Evolutionary conservation across 92 coral and sea anemone species (phyloP).

Genomic region (Metridium senile): DNA sequence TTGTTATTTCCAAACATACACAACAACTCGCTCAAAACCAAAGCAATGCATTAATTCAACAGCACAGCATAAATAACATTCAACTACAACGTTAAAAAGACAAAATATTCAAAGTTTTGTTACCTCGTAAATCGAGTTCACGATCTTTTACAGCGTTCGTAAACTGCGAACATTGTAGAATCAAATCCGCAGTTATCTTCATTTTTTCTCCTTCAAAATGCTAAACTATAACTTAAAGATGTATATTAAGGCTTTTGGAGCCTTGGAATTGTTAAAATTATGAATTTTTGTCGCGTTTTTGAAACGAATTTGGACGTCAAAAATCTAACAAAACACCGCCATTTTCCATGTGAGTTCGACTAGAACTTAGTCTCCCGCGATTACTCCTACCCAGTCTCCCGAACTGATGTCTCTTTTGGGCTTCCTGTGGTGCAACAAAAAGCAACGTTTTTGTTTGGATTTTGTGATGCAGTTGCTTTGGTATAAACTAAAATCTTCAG

Average conservation of each 20-base stretch:
- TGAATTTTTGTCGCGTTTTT: neutral
- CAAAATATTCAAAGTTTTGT: neutral
- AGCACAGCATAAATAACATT: neutral
- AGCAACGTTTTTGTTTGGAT: too few species aligned
- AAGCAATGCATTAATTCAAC: neutral
- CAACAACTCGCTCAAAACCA: neutral
- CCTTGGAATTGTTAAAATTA: neutral
- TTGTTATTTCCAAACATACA: neutral
- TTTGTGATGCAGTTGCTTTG: too few species aligned
- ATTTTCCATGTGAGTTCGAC: conserved; percentile 40
- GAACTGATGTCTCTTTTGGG: neutral
- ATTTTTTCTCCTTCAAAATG: conserved; percentile 22
- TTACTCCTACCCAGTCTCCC: neutral
- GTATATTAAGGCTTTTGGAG: neutral
- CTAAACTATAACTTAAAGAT: neutral
- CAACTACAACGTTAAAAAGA: neutral
- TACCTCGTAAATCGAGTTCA: conserved; percentile 96
- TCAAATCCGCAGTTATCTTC: conserved; percentile 98
- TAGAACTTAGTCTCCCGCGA: conserved; percentile 14
- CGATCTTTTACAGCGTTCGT: conserved; percentile 96
- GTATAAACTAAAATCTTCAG: too few species aligned
- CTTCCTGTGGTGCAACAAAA: neutral
- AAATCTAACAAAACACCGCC: conserved; percentile 27
- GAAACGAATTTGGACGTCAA: neutral
- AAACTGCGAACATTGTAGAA: conserved; percentile 93